Evolutionary conservation across 64 coral and sea anemone genomes (phyloP).

Genomic region (Dendrophyllia cribrosa): DNA sequence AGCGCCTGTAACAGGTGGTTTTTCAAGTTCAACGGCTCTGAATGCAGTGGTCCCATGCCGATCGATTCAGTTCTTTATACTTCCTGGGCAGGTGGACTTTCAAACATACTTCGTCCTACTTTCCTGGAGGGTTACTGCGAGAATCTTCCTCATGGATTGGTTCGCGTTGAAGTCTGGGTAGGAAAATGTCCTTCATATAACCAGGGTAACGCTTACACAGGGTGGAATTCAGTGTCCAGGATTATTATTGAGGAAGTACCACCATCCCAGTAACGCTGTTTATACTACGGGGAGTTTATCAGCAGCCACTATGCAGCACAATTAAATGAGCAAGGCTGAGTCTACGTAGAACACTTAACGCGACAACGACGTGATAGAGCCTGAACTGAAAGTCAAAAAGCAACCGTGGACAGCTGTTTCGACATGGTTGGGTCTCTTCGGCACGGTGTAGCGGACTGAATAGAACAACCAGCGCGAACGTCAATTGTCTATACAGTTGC

Average conservation of each 20-base stretch:
- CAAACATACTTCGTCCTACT: neutral
- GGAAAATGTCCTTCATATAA: neutral
- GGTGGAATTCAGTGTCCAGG: slow-evolving; percentile 51
- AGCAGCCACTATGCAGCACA: too few relatives aligned
- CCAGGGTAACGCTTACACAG: slow-evolving; percentile 1
- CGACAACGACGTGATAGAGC: too few relatives aligned
- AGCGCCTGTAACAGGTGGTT: slow-evolving; percentile 60
- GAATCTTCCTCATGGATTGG: slow-evolving; percentile 13
- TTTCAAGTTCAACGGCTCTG: slow-evolving; percentile 62
- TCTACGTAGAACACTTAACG: too few relatives aligned
- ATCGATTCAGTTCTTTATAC: slow-evolving; percentile 48
- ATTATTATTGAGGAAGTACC: slow-evolving; percentile 54
- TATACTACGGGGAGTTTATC: too few relatives aligned
- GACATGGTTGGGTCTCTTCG: too few relatives aligned
- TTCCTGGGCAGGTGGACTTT: neutral
- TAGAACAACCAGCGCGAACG: too few relatives aligned
- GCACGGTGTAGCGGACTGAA: too few relatives aligned
- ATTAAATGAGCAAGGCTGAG: too few relatives aligned
- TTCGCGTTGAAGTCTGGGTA: slow-evolving; percentile 63
- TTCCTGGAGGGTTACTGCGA: slow-evolving; percentile 64
- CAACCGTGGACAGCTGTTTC: too few relatives aligned
- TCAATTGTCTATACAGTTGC: too few relatives aligned
- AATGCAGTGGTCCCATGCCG: slow-evolving; percentile 54
- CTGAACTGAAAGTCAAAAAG: too few relatives aligned
- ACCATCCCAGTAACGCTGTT: neutral